Evolutionary conservation across 2,797 vertebrate genomes (phyloP), one percentile per base, ranked within the genome.

Genomic region (Hapalemur alaotrensis): DNA sequence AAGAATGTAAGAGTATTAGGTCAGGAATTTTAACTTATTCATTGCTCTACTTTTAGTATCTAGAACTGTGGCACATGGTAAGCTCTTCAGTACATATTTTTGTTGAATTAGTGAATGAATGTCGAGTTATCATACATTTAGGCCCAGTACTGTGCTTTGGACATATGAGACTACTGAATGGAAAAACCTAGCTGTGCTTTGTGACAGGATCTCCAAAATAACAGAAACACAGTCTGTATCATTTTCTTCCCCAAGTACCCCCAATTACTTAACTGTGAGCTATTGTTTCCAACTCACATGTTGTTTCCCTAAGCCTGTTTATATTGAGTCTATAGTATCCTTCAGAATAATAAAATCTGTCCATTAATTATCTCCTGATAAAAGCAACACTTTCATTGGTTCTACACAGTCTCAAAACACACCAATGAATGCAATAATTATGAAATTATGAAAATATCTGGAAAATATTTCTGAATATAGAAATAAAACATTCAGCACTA

Each of bases 341-440:
- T 67, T 80, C 41, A 63, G 61, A 93, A 75, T 89, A 93, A 96
- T 83, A 43, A 94, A 83, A 32, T 84, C 4, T 76, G 22, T 13
- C 25, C 57, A 87, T 69, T 67, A 43, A 75, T 67, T 75, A 67
- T 18, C 32, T 89, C n/a, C 61, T 85, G 59, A 92, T 73, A 73
- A 85, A 79, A 65, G n/a, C 41, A 90, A 78, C 41, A 48, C 13
- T 67, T 84, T 43, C 80, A 59, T 52, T 67, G 38, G 25, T 61
- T 90, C 76, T 32, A 43, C 43, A 59, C 3, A 79, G 5, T 48
- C 30, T 83, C 76, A 2, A 96, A 94, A 91, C 32, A 83, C 15
- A 52, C 22, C 15, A 23, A 57, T 2, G 25, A 63, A 38, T 14
- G 73, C 14, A 0, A 0, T 43, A 84, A 92, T 75, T 82, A 61